phyloP scores from a whole-genome alignment of 2,797 vertebrate genomes.

The Odontamblyopus lacepedii region DNA sequence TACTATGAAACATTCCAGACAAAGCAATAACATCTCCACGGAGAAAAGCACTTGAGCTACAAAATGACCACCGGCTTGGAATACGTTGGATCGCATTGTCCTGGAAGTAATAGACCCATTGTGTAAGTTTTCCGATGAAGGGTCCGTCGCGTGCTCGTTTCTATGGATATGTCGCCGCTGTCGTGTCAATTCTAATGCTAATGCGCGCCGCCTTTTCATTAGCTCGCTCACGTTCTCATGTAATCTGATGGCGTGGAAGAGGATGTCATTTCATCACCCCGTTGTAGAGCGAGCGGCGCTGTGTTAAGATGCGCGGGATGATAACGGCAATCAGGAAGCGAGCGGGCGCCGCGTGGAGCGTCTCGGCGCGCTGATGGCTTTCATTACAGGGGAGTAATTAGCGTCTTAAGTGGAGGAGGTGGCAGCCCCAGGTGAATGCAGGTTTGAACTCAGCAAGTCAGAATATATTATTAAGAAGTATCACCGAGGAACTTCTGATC shows the following conservation, averaged over 20 bases:
- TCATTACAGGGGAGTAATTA: slow-evolving; percentile 69
- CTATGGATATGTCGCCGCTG: too few relatives aligned
- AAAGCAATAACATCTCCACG: too few relatives aligned
- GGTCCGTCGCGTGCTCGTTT: too few relatives aligned
- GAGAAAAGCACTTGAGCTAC: too few relatives aligned
- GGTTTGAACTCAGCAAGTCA: slow-evolving; percentile 54
- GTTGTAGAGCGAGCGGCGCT: slow-evolving; percentile 19
- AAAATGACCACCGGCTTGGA: too few relatives aligned
- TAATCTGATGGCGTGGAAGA: slow-evolving; percentile 54
- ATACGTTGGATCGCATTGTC: too few relatives aligned
- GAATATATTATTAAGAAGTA: slow-evolving; percentile 51
- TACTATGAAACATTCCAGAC: too few relatives aligned
- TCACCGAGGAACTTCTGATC: slow-evolving; percentile 40
- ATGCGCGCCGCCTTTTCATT: neutral
- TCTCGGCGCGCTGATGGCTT: slow-evolving; percentile 62
- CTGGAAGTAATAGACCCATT: too few relatives aligned
- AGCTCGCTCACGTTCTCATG: neutral
- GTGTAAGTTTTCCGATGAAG: too few relatives aligned
- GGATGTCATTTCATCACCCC: slow-evolving; percentile 52
- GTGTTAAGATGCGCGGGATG: slow-evolving; percentile 46
- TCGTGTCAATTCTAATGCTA: neutral
- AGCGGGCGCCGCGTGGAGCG: slow-evolving; percentile 36
- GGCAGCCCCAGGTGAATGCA: slow-evolving; percentile 48
- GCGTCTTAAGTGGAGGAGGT: slow-evolving; percentile 51
- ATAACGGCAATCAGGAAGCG: slow-evolving; percentile 58